phyloP scores from a whole-genome alignment of 1,140 invertebrate species.

The Drosophila setifemur region DNA sequence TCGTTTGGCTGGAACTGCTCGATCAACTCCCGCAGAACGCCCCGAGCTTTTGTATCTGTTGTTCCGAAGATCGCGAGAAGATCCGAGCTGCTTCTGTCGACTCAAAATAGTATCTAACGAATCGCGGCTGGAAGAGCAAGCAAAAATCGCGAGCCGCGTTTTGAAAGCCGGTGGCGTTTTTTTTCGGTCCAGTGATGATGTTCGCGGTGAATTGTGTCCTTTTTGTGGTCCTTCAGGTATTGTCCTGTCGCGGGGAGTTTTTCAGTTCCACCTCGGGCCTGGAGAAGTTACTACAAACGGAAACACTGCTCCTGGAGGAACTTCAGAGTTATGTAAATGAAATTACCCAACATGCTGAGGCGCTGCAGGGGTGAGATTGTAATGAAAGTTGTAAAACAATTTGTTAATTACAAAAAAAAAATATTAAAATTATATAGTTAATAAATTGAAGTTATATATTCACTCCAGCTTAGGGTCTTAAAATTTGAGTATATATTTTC shows the following conservation, averaged over 20 bases:
- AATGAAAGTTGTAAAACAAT: too few species aligned
- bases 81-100: neutral
- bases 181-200: conserved; percentile 28
- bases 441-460: neutral
- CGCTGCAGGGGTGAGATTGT: conserved; percentile 46
- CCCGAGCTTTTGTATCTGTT: conserved; percentile 45
- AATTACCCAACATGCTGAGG: conserved; percentile 89
- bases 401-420: neutral
- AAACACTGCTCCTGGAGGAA: conserved; percentile 90
- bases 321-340: conserved; percentile 91
- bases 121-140: conserved; percentile 48
- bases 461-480: too few species aligned
- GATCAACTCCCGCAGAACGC: conserved; percentile 23
- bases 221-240: conserved; percentile 22
- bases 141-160: neutral
- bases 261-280: conserved; percentile 95
- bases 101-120: conserved; percentile 54
- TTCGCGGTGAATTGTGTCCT: neutral
- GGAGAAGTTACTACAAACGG: conserved; percentile 92
- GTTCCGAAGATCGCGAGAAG: conserved; percentile 20
- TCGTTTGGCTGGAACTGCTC: conserved; percentile 5
- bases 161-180: conserved; percentile 7
- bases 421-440: neutral
- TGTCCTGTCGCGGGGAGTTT: conserved; percentile 83
- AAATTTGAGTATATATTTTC: too few species aligned